Conservation (phyloP, 2,797 vertebrate species). For the Sparus aurata region DNA sequence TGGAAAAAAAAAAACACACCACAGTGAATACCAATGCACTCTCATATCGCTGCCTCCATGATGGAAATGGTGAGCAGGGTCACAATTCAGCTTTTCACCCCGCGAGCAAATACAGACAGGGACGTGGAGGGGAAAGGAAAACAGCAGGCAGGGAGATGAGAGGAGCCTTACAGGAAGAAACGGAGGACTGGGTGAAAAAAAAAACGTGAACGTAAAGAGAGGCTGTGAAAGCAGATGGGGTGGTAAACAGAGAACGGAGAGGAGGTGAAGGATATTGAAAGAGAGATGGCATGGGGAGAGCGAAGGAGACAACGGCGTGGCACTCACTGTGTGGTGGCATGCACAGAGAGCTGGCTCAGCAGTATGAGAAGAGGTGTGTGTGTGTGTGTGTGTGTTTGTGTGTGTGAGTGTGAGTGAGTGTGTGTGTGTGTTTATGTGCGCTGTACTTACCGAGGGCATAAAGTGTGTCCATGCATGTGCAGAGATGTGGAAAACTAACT, state of each 20-base stretch:
- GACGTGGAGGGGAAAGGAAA: conserved; percentile 20
- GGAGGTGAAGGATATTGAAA: conserved; percentile 49
- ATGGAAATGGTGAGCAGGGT: conserved; percentile 54
- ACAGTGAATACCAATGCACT: conserved; percentile 66
- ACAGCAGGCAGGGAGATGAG: conserved; percentile 30
- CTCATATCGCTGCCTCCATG: conserved; percentile 40
- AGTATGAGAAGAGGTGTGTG: conserved; percentile 55
- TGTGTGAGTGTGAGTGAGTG: conserved; percentile 20
- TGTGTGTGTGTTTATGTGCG: conserved; percentile 9
- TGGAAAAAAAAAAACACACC: conserved; percentile 53
- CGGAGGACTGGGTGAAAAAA: conserved; percentile 23
- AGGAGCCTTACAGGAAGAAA: conserved; percentile 35
- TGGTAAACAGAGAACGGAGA: conserved; percentile 12
- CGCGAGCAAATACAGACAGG: conserved; percentile 35
- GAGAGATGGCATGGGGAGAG: conserved; percentile 44
- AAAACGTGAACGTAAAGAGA: conserved; percentile 31
- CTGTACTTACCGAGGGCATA: conserved; percentile 26
- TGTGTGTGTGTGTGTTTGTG: conserved; percentile 31
- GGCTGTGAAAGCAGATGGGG: conserved; percentile 20
- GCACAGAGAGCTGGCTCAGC: conserved; percentile 70
- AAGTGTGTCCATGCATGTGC: conserved; percentile 54
- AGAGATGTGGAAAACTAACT: conserved; percentile 61
- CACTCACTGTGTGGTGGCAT: conserved; percentile 48
- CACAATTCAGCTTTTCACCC: conserved; percentile 59
- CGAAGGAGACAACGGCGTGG: conserved; percentile 51